phyloP scores from a whole-genome alignment of 2,113 vertebrate species.

The Poecilia latipinna region DNA sequence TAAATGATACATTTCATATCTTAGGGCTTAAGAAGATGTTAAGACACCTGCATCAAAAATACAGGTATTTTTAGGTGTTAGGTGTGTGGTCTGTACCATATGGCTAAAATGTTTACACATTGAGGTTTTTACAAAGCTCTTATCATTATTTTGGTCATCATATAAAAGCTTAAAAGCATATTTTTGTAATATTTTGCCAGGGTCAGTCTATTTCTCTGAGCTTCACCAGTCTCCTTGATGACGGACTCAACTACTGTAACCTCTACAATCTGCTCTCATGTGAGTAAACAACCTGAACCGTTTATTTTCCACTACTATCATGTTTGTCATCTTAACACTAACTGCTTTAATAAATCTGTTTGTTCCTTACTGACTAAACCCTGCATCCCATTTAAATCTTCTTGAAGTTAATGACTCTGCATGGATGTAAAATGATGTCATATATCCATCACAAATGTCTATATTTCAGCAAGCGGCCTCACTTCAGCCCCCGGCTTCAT shows the following conservation, averaged over 20 bases:
- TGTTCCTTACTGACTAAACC: background rate
- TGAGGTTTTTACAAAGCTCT: background rate
- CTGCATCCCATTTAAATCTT: background rate
- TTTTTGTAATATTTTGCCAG: background rate
- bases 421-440: background rate
- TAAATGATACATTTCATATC: background rate
- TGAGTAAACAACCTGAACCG: background rate
- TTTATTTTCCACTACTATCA: background rate
- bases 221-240: constrained; percentile 55
- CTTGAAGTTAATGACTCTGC: background rate
- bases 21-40: background rate
- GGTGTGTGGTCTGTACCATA: background rate
- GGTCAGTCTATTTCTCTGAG: constrained; percentile 22
- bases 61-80: background rate
- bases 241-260: constrained; percentile 72
- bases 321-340: too few species aligned
- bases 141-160: background rate
- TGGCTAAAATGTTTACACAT: background rate
- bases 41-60: background rate
- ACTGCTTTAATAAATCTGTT: too few species aligned
- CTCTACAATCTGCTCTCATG: constrained; percentile 48
- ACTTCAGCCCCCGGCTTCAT: constrained; percentile 51
- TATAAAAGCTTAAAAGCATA: background rate
- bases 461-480: constrained; percentile 61
- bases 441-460: background rate